Conservation (phyloP, 2,888 invertebrate genomes). For the Phortica magna region DNA sequence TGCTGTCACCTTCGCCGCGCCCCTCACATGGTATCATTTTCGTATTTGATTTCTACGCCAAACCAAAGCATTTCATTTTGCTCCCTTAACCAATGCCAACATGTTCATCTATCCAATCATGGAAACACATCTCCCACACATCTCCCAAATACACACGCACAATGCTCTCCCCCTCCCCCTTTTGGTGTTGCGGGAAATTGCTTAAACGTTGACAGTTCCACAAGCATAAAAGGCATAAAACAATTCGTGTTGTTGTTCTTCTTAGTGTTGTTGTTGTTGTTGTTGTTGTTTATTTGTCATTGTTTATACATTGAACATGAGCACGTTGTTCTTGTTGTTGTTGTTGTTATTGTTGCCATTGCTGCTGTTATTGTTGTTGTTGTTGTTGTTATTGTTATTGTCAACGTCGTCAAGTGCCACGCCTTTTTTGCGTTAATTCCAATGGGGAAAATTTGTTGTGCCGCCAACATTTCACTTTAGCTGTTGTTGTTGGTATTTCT, state of each 20-base stretch:
- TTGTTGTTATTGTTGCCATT: slow-evolving; percentile 8
- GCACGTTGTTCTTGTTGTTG: background rate
- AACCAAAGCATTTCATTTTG: background rate
- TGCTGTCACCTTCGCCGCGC: background rate
- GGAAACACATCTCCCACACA: background rate
- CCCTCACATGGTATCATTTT: background rate
- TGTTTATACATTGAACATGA: slow-evolving; percentile 7
- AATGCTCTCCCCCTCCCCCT: background rate
- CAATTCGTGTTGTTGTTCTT: slow-evolving; percentile 21
- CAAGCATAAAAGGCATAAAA: slow-evolving; percentile 36
- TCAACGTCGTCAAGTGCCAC: slow-evolving; percentile 65
- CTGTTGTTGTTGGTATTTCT: background rate
- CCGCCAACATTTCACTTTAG: slow-evolving; percentile 9
- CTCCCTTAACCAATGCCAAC: background rate
- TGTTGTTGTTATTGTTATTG: slow-evolving; percentile 51
- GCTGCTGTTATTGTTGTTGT: slow-evolving; percentile 29
- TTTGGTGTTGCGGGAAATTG: background rate
- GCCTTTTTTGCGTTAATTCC: slow-evolving; percentile 74
- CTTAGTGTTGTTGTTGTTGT: slow-evolving; percentile 34
- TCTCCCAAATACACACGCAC: background rate
- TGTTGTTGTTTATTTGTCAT: slow-evolving; percentile 45
- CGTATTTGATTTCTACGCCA: background rate
- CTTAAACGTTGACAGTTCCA: slow-evolving; percentile 44
- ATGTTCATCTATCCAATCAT: background rate
- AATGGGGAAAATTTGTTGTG: slow-evolving; percentile 42